phyloP scores from a whole-genome alignment of 1,140 invertebrate genomes.

The Drosophila busckii region DNA sequence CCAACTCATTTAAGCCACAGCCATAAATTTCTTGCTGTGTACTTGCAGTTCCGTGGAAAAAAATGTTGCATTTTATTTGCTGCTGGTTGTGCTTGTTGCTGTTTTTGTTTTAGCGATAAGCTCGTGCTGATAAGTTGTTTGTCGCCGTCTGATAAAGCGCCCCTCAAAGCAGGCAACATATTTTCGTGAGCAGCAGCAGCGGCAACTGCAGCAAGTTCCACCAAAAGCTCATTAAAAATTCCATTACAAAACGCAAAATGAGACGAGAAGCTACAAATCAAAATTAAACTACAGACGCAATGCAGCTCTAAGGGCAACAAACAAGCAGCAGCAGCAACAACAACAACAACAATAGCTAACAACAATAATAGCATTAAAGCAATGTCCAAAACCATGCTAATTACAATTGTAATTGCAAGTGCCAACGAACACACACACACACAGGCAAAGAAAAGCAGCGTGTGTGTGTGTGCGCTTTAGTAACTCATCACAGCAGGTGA shows the following conservation, averaged over 20 bases:
- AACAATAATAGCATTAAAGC: conserved; percentile 3
- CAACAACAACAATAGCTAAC: conserved; percentile 9
- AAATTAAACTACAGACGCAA: conserved; percentile 64
- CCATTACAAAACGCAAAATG: conserved; percentile 61
- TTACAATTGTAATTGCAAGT: conserved; percentile 67
- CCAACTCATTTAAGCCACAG: too few relatives aligned
- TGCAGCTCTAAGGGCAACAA: conserved; percentile 13
- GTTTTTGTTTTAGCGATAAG: conserved; percentile 16
- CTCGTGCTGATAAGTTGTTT: conserved; percentile 27
- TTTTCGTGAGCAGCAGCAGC: too few relatives aligned
- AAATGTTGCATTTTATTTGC: background rate
- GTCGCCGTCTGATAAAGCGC: conserved; percentile 25
- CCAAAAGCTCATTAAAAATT: conserved; percentile 56
- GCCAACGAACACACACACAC: conserved; percentile 14
- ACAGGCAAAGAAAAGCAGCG: conserved; percentile 45
- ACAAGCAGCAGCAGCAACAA: conserved; percentile 13
- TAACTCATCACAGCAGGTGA: conserved; percentile 39
- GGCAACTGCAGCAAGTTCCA: background rate
- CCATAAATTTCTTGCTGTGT: conserved; percentile 10
- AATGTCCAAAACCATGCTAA: conserved; percentile 58
- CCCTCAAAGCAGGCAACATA: conserved; percentile 5
- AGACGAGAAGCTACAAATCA: conserved; percentile 69
- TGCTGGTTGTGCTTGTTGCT: conserved; percentile 9
- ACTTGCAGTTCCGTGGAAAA: background rate
- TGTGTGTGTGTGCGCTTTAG: conserved; percentile 22